Conservation (phyloP, 1,140 invertebrate genomes). For the Pseudomyrmex gracilis region DNA sequence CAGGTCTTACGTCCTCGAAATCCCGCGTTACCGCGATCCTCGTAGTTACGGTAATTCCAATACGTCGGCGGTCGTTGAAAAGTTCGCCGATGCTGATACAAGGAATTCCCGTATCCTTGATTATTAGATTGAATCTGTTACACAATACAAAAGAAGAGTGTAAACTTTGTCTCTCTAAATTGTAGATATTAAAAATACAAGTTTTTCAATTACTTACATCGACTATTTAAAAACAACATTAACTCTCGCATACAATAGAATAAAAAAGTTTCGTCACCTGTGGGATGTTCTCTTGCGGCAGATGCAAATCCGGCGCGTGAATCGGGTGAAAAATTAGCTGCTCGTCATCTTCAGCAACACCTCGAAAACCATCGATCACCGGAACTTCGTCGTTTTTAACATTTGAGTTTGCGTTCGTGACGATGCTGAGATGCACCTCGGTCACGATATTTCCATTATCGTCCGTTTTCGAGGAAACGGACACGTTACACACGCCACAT, state of each 20-base stretch:
- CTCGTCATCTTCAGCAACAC: conserved; percentile 19
- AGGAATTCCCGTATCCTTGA: conserved; percentile 32
- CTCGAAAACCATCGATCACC: conserved; percentile 70
- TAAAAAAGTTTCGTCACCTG: conserved; percentile 64
- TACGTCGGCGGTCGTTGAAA: conserved; percentile 24
- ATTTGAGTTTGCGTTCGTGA: conserved; percentile 57
- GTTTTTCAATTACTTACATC: conserved; percentile 3
- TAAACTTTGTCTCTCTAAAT: not conserved
- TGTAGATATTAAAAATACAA: not conserved
- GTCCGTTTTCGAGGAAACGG: conserved; percentile 57
- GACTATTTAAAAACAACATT: not conserved
- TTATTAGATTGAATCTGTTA: conserved; percentile 61
- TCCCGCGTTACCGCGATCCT: not conserved
- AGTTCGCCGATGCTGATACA: conserved; percentile 40
- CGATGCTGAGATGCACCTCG: conserved; percentile 66
- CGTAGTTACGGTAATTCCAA: conserved; percentile 12
- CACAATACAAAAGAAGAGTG: not conserved
- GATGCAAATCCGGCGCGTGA: conserved; percentile 16
- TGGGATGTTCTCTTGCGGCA: conserved; percentile 61
- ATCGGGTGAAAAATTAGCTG: conserved; percentile 2
- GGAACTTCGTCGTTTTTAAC: conserved; percentile 68
- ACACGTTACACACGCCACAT: conserved; percentile 66
- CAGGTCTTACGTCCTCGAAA: conserved; percentile 14
- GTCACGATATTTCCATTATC: conserved; percentile 69
- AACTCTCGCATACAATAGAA: not conserved